Percentiles rank a stretch among this genome's conserved stretches.
phyloP scores from a whole-genome alignment of 2,888 invertebrate genomes.

The Adelognathus sp. region DNA sequence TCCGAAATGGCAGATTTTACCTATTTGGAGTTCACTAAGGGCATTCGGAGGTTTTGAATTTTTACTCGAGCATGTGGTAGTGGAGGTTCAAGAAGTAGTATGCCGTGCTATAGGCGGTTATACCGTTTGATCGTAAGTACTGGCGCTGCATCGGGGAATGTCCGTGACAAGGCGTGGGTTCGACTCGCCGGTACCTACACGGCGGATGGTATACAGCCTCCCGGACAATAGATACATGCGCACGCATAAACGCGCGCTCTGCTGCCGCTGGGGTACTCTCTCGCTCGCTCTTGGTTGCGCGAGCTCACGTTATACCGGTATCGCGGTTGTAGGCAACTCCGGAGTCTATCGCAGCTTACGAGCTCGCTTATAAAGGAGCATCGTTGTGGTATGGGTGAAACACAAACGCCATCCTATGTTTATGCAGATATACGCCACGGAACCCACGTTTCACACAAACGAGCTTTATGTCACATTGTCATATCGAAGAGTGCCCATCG shows the following conservation, averaged over 20 bases:
- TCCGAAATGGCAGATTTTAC: background rate
- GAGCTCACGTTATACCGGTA: too few relatives aligned
- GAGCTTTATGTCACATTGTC: constrained; percentile 76
- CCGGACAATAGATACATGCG: constrained; percentile 56
- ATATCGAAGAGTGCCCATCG: constrained; percentile 66
- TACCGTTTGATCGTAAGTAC: constrained; percentile 59
- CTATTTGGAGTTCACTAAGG: too few relatives aligned
- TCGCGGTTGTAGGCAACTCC: too few relatives aligned
- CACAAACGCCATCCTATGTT: constrained; percentile 34
- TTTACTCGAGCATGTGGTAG: too few relatives aligned
- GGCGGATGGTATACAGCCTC: constrained; percentile 23
- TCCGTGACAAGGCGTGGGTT: constrained; percentile 60
- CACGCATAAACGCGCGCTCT: constrained; percentile 53
- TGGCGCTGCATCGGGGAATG: constrained; percentile 54
- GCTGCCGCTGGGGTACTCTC: constrained; percentile 20
- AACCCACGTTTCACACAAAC: constrained; percentile 67
- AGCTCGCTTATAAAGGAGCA: constrained; percentile 19
- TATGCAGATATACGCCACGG: constrained; percentile 51
- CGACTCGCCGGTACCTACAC: constrained; percentile 38
- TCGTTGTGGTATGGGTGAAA: background rate
- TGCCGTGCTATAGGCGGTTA: constrained; percentile 45
- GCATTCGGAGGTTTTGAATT: too few relatives aligned
- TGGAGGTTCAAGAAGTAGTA: background rate
- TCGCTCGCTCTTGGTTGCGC: too few relatives aligned
- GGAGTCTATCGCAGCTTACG: constrained; percentile 35